Evolutionary conservation across 1,140 invertebrate species (phyloP).

Genomic region (Copidosoma floridanum): DNA sequence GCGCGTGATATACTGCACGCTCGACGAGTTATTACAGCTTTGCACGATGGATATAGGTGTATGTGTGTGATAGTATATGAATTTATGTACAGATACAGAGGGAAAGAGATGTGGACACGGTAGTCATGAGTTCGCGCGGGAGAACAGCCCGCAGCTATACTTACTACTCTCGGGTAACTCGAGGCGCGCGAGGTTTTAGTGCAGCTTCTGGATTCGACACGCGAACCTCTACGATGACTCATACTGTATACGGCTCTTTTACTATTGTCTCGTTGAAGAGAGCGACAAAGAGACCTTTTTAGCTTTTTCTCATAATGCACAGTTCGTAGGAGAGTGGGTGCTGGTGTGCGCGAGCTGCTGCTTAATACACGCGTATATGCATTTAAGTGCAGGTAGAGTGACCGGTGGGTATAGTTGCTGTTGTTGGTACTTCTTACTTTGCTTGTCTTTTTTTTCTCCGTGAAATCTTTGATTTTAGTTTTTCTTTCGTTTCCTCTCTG

Average conservation of each 20-base stretch:
- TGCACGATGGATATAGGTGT: not conserved
- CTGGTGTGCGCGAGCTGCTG: not conserved
- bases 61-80: not conserved
- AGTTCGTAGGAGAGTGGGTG: not conserved
- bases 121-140: constrained; percentile 14
- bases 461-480: too few relatives aligned
- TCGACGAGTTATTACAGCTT: constrained; percentile 15
- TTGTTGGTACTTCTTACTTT: too few relatives aligned
- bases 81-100: constrained; percentile 1
- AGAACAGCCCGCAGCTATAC: not conserved
- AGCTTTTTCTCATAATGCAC: not conserved
- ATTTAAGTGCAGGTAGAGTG: too few relatives aligned
- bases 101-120: constrained; percentile 16
- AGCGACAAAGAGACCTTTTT: not conserved
- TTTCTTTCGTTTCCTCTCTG: too few relatives aligned
- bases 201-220: constrained; percentile 36
- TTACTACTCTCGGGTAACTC: not conserved
- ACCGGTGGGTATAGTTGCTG: too few relatives aligned
- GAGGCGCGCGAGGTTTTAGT: constrained; percentile 33
- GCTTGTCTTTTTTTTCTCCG: too few relatives aligned
- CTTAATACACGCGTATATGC: too few relatives aligned
- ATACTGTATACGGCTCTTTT: too few relatives aligned
- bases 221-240: too few relatives aligned
- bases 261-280: too few relatives aligned
- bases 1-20: not conserved